Base-by-base conservation (phyloP, 2,888 invertebrate species). In the Himalopsyche tibetana region DNA sequence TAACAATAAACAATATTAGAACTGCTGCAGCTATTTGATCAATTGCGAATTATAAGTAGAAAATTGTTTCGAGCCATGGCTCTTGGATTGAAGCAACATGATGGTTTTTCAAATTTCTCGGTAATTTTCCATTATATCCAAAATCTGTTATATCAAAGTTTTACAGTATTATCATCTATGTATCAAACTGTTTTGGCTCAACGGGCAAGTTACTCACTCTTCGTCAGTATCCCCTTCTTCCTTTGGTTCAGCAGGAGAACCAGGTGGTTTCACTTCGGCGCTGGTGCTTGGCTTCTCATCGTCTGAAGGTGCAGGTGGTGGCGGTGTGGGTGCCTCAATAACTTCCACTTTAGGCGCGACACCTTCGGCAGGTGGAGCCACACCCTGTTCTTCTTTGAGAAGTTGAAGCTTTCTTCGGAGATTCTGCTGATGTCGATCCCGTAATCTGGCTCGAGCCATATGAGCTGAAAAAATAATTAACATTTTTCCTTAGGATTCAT, bases 361-460 rank as follows among this genome's bases (percentile, higher is more conserved):
- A 11, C 85, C 86, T 12, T 82, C 86, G n/a, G 85, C 69, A 17
- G 84, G 83, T 1, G 74, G 90, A 38, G 93, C 93, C 38, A 95
- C 94, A 0, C 95, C 96, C 91, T 97, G 96, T 91, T 98, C 97
- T 85, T 96, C 96, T 92, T 98, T 99, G 19, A 99, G 94, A 89
- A 98, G 95, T 91, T 96, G 96, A 90, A 99, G 93, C 92, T 99
- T 99, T 90, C 96, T 95, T 83, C 96, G 94, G 89, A 99, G 93
- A 92, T 97, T 97, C 89, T 96, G 96, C 92, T 98, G 97, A 92
- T 99, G 99, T 0, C 97, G 94, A 92, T 99, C 99, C 84, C 98
- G 94, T 15, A 99, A 94, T 55, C 99, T 94, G 0, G 98, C 98
- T 89, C 98, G 94, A 0, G 99, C 97, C 96, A 98, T 98, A 91